Evolutionary conservation across 2,888 invertebrate genomes (phyloP).

Genomic region (Omphaloscelis lunosa): DNA sequence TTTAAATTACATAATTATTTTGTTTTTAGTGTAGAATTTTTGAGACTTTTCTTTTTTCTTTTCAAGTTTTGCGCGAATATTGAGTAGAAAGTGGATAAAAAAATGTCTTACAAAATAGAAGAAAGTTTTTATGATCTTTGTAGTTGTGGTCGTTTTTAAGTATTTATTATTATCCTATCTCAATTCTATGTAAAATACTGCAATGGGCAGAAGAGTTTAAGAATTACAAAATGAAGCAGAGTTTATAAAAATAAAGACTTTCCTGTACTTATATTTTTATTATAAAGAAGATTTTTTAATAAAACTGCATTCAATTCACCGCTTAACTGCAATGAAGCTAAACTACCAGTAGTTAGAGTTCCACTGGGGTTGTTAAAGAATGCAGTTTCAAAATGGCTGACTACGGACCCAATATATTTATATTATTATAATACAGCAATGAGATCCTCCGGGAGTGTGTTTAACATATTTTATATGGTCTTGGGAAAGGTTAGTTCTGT

Average conservation of each 20-base stretch:
- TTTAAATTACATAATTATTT: neutral
- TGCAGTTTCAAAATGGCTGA: slow-evolving; percentile 34
- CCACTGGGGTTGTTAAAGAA: slow-evolving; percentile 26
- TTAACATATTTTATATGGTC: slow-evolving; percentile 7
- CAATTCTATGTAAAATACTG: neutral
- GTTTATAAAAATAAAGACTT: slow-evolving; percentile 1
- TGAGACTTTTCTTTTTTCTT: neutral
- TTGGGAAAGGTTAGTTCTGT: neutral
- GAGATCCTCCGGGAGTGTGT: slow-evolving; percentile 14
- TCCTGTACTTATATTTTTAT: neutral
- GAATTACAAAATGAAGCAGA: neutral
- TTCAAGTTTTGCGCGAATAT: neutral
- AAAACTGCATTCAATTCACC: slow-evolving; percentile 9
- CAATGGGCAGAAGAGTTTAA: neutral
- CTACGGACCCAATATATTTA: slow-evolving; percentile 7
- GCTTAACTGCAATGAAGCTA: slow-evolving; percentile 13
- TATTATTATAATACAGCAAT: slow-evolving; percentile 19
- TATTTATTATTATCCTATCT: neutral
- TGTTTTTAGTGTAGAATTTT: neutral
- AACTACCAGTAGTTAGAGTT: slow-evolving; percentile 40
- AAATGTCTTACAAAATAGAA: neutral
- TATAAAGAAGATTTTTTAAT: slow-evolving; percentile 1
- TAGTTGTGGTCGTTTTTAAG: neutral
- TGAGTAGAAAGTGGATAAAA: neutral
- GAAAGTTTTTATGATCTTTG: neutral